Base-by-base conservation (phyloP, 2,797 vertebrate species). In the Pangasius krempfi region DNA sequence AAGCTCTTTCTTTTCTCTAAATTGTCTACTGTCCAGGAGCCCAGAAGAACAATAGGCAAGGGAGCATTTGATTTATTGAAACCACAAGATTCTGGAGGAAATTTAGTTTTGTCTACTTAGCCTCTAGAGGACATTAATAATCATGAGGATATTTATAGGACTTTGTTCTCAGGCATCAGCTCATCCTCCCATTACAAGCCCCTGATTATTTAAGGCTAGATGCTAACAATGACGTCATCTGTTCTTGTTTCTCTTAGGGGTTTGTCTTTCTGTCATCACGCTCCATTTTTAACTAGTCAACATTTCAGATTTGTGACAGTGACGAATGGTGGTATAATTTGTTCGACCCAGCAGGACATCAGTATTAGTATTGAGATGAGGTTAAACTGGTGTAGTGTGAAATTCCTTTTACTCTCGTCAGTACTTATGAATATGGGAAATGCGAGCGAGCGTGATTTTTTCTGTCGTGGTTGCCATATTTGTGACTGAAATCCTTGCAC, bases 21-120 rank as follows among this genome's bases (percentile, higher is more conserved):
- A 13, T 14, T 20, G 13, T 60, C 58, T 64, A 12, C 50, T 10
- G 7, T 85, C 25, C 30, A 83, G 64, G 50, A 80, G 52, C 47
- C 75, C 62, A 79, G 22, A 40, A 80, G 75, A 52, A 33, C 44
- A 82, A 79, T 70, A 86, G 64, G 50, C 47, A 33, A 54, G 79
- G 52, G 18, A 40, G 52, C 30, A 7, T 76, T 80, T 85, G 88
- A 91, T 90, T 89, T 90, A 90, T 89, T 82, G 60, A 81, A 84
- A 58, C 64, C 78, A 64, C 60, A 66, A 62, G 82, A 52, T 72
- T 62, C 79, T 80, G 10, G 52, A 88, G 79, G 64, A 64, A 70
- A 85, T 60, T 40, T 75, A 22, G n/a, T 85, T 90, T 64, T 47
- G 33, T 79, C 44, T 73, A 44, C 75, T 64, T 87, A 78, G 75